Base-by-base conservation (phyloP, 1,140 invertebrate species). In the Calliphora vicina region DNA sequence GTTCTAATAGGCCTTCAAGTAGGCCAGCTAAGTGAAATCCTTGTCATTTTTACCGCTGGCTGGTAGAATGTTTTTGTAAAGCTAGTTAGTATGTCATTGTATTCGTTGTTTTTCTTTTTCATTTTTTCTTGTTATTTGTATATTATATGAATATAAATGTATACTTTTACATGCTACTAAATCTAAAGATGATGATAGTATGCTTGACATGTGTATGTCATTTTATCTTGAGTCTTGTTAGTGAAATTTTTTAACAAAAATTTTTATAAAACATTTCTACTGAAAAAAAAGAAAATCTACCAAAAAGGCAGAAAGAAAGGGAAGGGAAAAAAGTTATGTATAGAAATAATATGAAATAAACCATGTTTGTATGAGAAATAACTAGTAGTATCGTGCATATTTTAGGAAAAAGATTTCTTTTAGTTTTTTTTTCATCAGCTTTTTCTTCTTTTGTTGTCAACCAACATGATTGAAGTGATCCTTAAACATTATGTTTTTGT, bases 141-240 rank as follows among this genome's bases (percentile, higher is more conserved):
- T 10, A 67, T 67, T 25, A 23, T 67, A 23, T 25, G 61, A 67
- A 67, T 67, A 67, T 67, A 67, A 67, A 67, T 12, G 23, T 6
- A 23, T 67, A 67, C n/a, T 67, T 67, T 23, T 67, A 23, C 61
- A 25, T 78, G 74, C 8, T 25, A 78, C 74, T 25, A 78, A 78
- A 78, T 78, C 35, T 43, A 78, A 78, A 23, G 74, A 78, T 35
- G 73, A 76, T 78, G 35, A 78, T 78, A 43, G 74, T 45, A 78
- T 45, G 74, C 35, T 26, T 45, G 74, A 43, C 74, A 43, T 78
- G 20, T 78, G 74, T 78, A 43, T 78, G 74, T 78, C 74, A 78
- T 45, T 45, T 78, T 78, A n/a, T 78, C n/a, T 78, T 29, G 29
- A 20, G 6, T 43, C 74, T 78, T 78, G 35, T 78, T 43, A 43